Evolutionary conservation across 2,888 invertebrate genomes (phyloP), one percentile per base, ranked within the genome.

Genomic region (Lobophora halterata): DNA sequence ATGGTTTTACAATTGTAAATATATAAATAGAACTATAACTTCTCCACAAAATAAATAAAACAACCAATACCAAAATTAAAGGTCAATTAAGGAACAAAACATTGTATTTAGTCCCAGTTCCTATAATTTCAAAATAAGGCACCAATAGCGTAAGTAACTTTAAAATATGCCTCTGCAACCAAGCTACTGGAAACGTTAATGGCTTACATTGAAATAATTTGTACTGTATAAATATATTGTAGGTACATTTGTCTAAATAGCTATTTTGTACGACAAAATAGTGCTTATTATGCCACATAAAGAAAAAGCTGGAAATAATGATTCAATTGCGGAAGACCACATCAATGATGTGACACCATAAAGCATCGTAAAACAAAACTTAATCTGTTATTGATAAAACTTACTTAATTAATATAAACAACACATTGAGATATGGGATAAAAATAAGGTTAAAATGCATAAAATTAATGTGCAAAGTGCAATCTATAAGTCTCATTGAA

Each of bases 191-290:
- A 33, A 30, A 26, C 25, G 26, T 23, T 33, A 12, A 38, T 37
- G 37, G 25, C 42, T 36, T 33, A 18, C 20, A 26, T 33, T 27
- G 10, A 29, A 14, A 28, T 29, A 31, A 45, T 52, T 52, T 52
- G 52, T 52, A 52, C 52, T 46, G 33, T 35, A 39, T 36, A 18
- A 43, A 45, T 38, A 43, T 29, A 48, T 46, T 46, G 25, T 46
- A 39, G n/a, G 26, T 41, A 49, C 32, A 42, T 43, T 37, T 9
- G 41, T 37, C 31, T 13, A 28, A 28, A 13, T 29, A 12, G 38
- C 34, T 50, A 48, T 46, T 53, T 53, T 53, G 53, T 53, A 53
- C 53, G 46, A 48, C 44, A 44, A 48, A 50, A 50, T 46, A 53
- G 48, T 48, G 52, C 44, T 32, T 47, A 52, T 52, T 46, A 49